Evolutionary conservation across 2,113 vertebrate genomes (phyloP).

Genomic region (Eleginops maclovinus): DNA sequence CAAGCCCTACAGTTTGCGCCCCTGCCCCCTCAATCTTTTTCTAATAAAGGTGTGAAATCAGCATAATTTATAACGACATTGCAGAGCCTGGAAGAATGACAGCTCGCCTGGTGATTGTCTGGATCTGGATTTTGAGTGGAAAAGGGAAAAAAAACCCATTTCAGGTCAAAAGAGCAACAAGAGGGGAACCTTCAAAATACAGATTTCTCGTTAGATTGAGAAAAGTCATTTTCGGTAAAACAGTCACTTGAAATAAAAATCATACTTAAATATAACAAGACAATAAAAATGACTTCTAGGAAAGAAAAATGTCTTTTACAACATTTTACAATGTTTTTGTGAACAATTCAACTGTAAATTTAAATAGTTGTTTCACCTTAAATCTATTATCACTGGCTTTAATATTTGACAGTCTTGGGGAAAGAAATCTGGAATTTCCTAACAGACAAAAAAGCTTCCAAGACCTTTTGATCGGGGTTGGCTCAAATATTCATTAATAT

Average conservation of each 20-base stretch:
- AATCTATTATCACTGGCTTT: constrained; percentile 47
- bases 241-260: constrained; percentile 25
- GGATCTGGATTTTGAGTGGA: constrained; percentile 61
- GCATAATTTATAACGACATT: constrained; percentile 69
- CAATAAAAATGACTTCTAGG: not conserved
- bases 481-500: constrained; percentile 27
- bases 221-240: constrained; percentile 8
- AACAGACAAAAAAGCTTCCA: constrained; percentile 28
- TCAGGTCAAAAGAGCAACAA: constrained; percentile 68
- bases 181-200: constrained; percentile 53
- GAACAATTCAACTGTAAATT: constrained; percentile 39
- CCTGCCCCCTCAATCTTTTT: not conserved
- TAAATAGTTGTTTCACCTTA: constrained; percentile 44
- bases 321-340: not conserved
- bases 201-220: constrained; percentile 49
- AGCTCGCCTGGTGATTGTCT: constrained; percentile 80
- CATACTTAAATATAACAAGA: constrained; percentile 15
- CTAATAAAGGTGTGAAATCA: constrained; percentile 51
- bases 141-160: constrained; percentile 54
- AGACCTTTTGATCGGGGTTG: not conserved
- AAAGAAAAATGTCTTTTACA: not conserved
- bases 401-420: constrained; percentile 44
- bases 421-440: constrained; percentile 50
- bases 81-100: constrained; percentile 73
- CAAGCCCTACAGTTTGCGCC: not conserved